phyloP scores from a whole-genome alignment of 1,140 invertebrate species.

The Akabosia matsudoensis region DNA sequence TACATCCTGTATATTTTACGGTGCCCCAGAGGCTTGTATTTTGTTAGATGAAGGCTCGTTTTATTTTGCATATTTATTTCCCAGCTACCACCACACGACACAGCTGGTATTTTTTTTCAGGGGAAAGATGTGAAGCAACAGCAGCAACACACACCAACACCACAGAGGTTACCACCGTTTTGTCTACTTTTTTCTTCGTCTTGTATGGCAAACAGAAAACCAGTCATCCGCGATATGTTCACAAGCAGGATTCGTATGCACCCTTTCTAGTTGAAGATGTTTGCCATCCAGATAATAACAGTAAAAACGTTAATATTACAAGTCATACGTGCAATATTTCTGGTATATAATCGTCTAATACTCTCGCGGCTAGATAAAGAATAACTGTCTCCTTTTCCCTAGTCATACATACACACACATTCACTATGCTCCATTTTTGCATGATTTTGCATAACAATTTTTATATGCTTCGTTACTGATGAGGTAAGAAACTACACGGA shows the following conservation, averaged over 20 bases:
- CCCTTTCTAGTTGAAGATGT: background rate
- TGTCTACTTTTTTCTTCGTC: background rate
- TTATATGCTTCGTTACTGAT: no score
- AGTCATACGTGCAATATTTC: no score
- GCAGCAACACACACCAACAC: background rate
- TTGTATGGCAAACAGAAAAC: background rate
- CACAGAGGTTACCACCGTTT: no score
- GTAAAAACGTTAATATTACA: no score
- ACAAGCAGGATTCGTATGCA: background rate
- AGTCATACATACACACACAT: no score
- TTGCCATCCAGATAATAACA: no score
- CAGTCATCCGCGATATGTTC: background rate
- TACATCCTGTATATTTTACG: conserved; percentile 30
- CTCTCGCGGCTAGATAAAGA: no score
- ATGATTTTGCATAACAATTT: no score
- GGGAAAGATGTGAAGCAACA: background rate
- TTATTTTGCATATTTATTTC: conserved; percentile 35
- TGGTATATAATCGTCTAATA: no score
- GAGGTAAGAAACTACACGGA: no score
- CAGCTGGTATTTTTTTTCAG: background rate
- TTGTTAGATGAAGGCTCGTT: conserved; percentile 34
- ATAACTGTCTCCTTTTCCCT: no score
- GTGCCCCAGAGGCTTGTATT: conserved; percentile 36
- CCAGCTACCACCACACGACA: background rate
- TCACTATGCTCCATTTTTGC: no score